Conservation (phyloP, 2,113 vertebrate species). For the Amphilophus citrinellus region DNA sequence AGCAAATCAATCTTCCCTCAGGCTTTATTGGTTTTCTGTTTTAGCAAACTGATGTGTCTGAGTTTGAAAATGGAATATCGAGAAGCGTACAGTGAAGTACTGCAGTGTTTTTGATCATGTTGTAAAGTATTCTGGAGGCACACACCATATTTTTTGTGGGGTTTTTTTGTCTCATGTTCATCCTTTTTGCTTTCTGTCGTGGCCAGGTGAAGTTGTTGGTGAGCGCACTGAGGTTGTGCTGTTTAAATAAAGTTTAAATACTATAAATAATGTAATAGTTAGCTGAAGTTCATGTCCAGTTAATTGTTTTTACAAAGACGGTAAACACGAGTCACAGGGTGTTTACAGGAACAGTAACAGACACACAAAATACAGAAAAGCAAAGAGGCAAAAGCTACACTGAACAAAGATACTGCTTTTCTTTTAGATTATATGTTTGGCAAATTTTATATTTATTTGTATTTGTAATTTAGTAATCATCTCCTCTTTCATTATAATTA, state of each 20-base stretch:
- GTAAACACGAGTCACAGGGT: not conserved
- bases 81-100: not conserved
- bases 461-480: not conserved
- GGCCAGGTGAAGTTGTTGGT: not conserved
- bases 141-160: not conserved
- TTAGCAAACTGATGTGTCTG: conserved; percentile 2
- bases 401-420: rapidly evolving
- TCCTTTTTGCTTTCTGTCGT: no score
- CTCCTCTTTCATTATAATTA: not conserved
- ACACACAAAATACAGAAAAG: not conserved
- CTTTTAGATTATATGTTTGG: not conserved
- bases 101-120: not conserved
- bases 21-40: conserved; percentile 4
- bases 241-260: not conserved
- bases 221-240: not conserved
- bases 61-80: conserved; percentile 6
- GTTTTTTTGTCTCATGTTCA: rapidly evolving
- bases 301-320: not conserved
- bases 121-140: not conserved
- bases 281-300: conserved; percentile 7
- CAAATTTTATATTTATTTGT: not conserved
- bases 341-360: not conserved
- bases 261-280: not conserved
- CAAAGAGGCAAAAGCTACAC: not conserved
- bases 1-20: not conserved